Evolutionary conservation across 2,797 vertebrate species (phyloP).

Genomic region (Intellagama lesueurii): DNA sequence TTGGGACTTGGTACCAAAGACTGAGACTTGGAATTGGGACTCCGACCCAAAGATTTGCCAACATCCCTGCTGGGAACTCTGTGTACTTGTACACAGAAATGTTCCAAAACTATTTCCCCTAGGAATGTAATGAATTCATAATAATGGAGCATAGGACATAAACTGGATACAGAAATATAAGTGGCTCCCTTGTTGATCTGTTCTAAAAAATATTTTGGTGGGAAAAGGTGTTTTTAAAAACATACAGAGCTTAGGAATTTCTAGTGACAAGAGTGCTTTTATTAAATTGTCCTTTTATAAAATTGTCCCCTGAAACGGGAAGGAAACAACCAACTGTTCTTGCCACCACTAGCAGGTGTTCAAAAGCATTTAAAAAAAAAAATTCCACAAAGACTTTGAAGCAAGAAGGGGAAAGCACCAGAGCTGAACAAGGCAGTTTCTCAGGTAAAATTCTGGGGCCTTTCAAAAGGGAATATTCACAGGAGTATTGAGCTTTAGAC

Average conservation of each 20-base stretch:
- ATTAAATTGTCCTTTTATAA: constrained; percentile 30
- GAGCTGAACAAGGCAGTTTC: constrained; percentile 48
- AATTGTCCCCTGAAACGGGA: constrained; percentile 38
- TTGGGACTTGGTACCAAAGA: no score
- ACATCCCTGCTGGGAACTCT: no score
- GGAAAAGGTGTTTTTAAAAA: background rate
- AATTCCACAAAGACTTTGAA: constrained; percentile 59
- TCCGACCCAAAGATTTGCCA: no score
- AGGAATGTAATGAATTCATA: background rate
- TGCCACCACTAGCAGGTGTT: constrained; percentile 59
- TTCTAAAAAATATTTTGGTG: background rate
- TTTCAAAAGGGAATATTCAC: constrained; percentile 62
- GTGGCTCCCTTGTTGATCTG: background rate
- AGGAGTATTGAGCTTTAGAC: constrained; percentile 57
- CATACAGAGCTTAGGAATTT: background rate
- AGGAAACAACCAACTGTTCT: constrained; percentile 13
- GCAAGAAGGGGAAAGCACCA: constrained; percentile 43
- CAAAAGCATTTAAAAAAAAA: constrained; percentile 49
- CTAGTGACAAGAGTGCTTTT: constrained; percentile 23
- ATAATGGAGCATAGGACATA: background rate
- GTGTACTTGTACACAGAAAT: background rate
- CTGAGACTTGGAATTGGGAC: no score
- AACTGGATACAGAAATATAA: background rate
- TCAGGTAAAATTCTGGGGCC: constrained; percentile 56
- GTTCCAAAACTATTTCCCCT: background rate